Percentiles rank a stretch among this genome's conserved stretches.
Conservation (phyloP, 2,888 invertebrate genomes). For the Zhuqinia jingwanae region DNA sequence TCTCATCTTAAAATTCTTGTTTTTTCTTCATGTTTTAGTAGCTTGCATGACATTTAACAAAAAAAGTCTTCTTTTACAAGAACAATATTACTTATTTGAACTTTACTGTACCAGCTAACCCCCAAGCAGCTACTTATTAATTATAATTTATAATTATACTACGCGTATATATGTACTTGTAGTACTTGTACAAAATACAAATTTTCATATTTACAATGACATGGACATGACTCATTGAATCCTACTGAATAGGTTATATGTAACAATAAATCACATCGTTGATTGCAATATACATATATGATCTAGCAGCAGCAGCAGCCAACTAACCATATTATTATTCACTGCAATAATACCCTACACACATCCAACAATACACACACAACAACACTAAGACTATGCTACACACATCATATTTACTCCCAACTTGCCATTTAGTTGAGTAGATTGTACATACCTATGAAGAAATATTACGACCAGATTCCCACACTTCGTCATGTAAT, state of each 20-base stretch:
- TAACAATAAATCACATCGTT: constrained; percentile 32
- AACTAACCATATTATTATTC: background rate
- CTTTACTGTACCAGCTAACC: background rate
- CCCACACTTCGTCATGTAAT: constrained; percentile 68
- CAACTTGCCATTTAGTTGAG: too few species aligned
- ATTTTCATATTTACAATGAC: constrained; percentile 21
- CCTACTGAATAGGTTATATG: constrained; percentile 9
- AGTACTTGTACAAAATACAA: constrained; percentile 15
- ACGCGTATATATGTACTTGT: background rate
- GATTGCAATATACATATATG: constrained; percentile 11
- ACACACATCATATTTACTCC: background rate
- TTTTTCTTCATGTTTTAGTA: constrained; percentile 35
- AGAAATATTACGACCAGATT: constrained; percentile 64
- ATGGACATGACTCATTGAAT: constrained; percentile 27
- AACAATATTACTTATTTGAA: background rate
- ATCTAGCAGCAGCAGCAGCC: background rate
- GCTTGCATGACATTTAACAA: constrained; percentile 6
- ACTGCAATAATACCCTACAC: constrained; percentile 28
- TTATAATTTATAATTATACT: background rate
- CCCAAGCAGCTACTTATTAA: background rate
- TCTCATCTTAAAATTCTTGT: constrained; percentile 42
- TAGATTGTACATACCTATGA: constrained; percentile 1
- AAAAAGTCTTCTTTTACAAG: constrained; percentile 33
- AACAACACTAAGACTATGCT: too few species aligned
- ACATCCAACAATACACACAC: too few species aligned